Percentiles rank a stretch among this genome's conserved stretches.
Evolutionary conservation across 2,113 vertebrate genomes (phyloP).

Genomic region (Bubo scandiacus): DNA sequence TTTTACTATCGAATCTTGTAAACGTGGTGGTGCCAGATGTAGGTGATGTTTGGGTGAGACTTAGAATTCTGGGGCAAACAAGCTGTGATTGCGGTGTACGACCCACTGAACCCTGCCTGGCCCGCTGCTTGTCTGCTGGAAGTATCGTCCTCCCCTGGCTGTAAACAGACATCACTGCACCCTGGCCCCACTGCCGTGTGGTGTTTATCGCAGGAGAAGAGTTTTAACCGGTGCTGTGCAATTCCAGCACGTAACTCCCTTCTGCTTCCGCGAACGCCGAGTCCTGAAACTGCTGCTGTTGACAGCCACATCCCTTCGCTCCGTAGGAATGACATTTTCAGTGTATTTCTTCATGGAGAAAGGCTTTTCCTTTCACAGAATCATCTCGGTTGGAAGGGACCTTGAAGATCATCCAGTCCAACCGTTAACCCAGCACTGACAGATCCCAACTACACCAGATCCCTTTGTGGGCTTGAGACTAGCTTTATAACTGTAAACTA

Average conservation of each 20-base stretch:
- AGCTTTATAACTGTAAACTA: neutral
- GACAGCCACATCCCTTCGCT: neutral
- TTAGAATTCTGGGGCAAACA: neutral
- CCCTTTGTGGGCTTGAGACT: neutral
- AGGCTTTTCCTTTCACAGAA: neutral
- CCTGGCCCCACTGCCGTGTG: neutral
- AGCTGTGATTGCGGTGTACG: neutral
- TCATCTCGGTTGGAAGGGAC: too few relatives aligned
- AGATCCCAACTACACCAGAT: too few relatives aligned
- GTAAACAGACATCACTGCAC: neutral
- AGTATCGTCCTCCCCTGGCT: neutral
- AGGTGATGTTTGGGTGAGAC: neutral
- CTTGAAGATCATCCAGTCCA: too few relatives aligned
- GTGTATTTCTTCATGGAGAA: neutral
- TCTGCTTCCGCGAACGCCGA: rapidly evolving
- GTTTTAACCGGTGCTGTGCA: neutral
- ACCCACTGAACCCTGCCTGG: neutral
- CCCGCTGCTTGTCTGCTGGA: neutral
- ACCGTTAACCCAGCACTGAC: too few relatives aligned
- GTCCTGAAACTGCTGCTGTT: neutral
- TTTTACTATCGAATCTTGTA: neutral
- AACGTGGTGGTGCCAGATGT: neutral
- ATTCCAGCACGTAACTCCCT: neutral
- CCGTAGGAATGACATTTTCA: neutral
- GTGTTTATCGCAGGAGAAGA: neutral